Evolutionary conservation across 1,140 invertebrate species (phyloP).

Genomic region (Chlorops oryzae): DNA sequence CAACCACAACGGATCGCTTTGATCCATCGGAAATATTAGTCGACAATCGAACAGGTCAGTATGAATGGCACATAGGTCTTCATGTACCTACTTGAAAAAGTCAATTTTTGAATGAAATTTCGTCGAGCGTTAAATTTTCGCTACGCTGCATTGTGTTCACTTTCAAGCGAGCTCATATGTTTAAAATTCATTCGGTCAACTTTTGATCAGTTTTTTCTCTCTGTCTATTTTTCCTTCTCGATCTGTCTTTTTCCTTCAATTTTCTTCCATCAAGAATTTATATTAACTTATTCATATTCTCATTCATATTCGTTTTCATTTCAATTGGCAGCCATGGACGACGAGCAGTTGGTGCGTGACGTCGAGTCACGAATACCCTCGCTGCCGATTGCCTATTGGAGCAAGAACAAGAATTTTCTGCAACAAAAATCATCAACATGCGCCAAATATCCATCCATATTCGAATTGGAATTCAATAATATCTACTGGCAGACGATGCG

Average conservation of each 20-base stretch:
- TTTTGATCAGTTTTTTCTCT: too few species aligned
- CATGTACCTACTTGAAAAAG: too few species aligned
- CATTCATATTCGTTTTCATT: neutral
- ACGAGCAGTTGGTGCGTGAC: conserved; percentile 69
- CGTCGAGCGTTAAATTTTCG: too few species aligned
- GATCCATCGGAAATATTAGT: conserved; percentile 45
- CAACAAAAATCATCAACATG: conserved; percentile 65
- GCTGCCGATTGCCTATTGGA: conserved; percentile 77
- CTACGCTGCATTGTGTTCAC: too few species aligned
- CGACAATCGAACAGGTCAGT: conserved; percentile 45
- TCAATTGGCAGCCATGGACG: conserved; percentile 48
- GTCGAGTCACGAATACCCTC: conserved; percentile 70
- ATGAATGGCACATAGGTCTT: too few species aligned
- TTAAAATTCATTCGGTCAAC: too few species aligned
- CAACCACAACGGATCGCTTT: conserved; percentile 44
- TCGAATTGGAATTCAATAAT: conserved; percentile 86
- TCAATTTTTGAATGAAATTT: too few species aligned
- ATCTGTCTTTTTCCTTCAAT: neutral
- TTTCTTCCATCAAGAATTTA: neutral
- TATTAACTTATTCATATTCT: too few species aligned
- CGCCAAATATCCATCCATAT: conserved; percentile 75
- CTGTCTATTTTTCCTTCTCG: neutral
- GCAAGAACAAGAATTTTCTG: conserved; percentile 65
- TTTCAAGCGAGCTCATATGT: too few species aligned
- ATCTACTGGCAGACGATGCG: conserved; percentile 81